phyloP scores from a whole-genome alignment of 1,140 invertebrate genomes.

The Pachypsylla venusta region DNA sequence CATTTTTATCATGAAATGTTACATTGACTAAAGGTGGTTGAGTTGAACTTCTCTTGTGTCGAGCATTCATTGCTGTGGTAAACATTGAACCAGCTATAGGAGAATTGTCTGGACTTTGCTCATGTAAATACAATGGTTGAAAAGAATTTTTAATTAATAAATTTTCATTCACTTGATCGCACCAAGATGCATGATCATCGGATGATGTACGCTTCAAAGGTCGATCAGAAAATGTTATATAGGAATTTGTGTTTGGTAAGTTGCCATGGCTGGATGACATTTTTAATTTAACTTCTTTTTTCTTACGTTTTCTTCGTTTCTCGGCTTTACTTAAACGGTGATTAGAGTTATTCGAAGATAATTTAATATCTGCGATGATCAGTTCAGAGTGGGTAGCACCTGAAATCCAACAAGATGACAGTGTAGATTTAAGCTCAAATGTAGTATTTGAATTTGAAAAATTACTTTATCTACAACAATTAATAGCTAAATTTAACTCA shows the following conservation, averaged over 20 bases:
- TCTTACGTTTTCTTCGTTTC: neutral
- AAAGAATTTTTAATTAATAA: neutral
- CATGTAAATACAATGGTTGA: neutral
- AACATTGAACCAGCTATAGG: neutral
- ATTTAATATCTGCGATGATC: too few species aligned
- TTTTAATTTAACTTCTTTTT: neutral
- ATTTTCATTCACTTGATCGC: neutral
- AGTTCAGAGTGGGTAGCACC: too few species aligned
- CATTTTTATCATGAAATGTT: too few species aligned
- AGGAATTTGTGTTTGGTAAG: too few species aligned
- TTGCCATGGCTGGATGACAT: neutral
- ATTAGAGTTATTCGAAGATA: too few species aligned
- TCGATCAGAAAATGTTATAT: neutral
- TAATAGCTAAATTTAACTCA: too few species aligned
- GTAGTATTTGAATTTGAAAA: too few species aligned
- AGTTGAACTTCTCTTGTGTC: neutral
- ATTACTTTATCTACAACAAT: too few species aligned
- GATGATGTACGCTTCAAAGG: neutral
- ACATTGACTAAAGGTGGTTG: too few species aligned
- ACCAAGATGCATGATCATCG: too few species aligned
- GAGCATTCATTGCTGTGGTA: neutral
- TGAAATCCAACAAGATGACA: too few species aligned
- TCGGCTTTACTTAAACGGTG: neutral
- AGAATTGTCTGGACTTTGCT: neutral
- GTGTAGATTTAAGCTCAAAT: too few species aligned